Percentiles rank a stretch among this genome's conserved stretches.
Evolutionary conservation across 2,888 invertebrate species (phyloP).

Genomic region (Phragmatobia fuliginosa): DNA sequence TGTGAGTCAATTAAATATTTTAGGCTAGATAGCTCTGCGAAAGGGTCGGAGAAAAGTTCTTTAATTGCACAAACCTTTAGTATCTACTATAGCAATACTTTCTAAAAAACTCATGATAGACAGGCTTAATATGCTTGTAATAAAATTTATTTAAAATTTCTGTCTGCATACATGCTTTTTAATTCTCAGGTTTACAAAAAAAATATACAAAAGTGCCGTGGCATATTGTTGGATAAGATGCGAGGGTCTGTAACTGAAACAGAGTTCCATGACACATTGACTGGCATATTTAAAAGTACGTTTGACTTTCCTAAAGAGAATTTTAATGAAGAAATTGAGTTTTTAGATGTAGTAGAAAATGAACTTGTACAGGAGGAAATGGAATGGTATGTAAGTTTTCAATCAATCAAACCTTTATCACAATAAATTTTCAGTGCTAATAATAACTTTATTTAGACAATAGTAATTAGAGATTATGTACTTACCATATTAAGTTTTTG

Average conservation of each 20-base stretch:
- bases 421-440: background rate
- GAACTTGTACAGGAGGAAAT: constrained; percentile 80
- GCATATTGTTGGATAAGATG: constrained; percentile 72
- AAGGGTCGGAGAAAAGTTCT: too few species aligned
- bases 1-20: background rate
- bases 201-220: constrained; percentile 74
- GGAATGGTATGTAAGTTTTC: constrained; percentile 64
- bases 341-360: constrained; percentile 72
- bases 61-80: too few species aligned
- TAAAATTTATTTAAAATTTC: background rate
- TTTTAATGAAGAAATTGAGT: constrained; percentile 68
- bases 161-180: background rate
- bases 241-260: constrained; percentile 62
- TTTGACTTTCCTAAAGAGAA: constrained; percentile 60
- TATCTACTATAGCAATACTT: too few species aligned
- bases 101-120: too few species aligned
- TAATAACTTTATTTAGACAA: background rate
- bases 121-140: too few species aligned
- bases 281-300: constrained; percentile 73
- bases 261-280: constrained; percentile 67
- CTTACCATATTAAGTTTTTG: too few species aligned
- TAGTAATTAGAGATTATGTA: background rate
- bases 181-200: constrained; percentile 73
- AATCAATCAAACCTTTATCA: background rate
- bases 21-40: too few species aligned